A percentile compares a stretch with the other conserved stretches of the same genome.
These are phyloP conservation scores for Carposina sasakii DNA, from an alignment of 1,140 invertebrate genomes.

Conservation along the genomic window DNA sequence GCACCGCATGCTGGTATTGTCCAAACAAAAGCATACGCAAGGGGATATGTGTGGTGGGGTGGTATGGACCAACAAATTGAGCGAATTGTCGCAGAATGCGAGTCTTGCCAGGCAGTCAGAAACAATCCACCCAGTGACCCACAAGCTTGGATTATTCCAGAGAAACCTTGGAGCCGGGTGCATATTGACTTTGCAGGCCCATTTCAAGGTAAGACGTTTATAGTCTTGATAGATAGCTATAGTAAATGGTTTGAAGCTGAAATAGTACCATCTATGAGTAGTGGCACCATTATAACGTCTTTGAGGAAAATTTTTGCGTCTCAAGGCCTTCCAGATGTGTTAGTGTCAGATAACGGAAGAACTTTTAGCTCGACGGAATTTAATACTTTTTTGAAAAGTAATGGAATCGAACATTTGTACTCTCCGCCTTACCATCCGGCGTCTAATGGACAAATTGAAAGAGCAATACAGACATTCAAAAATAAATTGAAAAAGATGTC, in stretches of 20 bases:
- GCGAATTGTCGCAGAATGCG: constrained; percentile 14
- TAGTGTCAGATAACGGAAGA: constrained; percentile 53
- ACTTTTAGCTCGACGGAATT: constrained; percentile 49
- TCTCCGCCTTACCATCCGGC: constrained; percentile 38
- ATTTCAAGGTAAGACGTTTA: constrained; percentile 26
- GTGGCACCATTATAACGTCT: constrained; percentile 14
- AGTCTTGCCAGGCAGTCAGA: constrained; percentile 20
- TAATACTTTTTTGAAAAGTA: constrained; percentile 35
- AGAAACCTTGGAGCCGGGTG: constrained; percentile 42
- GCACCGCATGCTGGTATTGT: constrained; percentile 32
- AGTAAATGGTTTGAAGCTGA: constrained; percentile 34
- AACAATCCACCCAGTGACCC: constrained; percentile 28
- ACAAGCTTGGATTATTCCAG: constrained; percentile 45
- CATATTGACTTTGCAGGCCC: constrained; percentile 45
- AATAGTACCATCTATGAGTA: constrained; percentile 6
- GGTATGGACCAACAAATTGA: constrained; percentile 44
- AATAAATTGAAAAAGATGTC: constrained; percentile 16
- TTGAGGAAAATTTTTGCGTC: constrained; percentile 32
- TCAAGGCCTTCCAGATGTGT: constrained; percentile 39
- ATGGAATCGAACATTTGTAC: constrained; percentile 34
- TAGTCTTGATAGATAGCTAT: constrained; percentile 32
- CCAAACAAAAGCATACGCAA: constrained; percentile 36
- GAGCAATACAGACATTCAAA: constrained; percentile 31
- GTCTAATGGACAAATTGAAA: constrained; percentile 40
- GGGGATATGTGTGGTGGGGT: constrained; percentile 43